Evolutionary conservation across 2,888 invertebrate species (phyloP).

Genomic region (Nemoura dubitans): DNA sequence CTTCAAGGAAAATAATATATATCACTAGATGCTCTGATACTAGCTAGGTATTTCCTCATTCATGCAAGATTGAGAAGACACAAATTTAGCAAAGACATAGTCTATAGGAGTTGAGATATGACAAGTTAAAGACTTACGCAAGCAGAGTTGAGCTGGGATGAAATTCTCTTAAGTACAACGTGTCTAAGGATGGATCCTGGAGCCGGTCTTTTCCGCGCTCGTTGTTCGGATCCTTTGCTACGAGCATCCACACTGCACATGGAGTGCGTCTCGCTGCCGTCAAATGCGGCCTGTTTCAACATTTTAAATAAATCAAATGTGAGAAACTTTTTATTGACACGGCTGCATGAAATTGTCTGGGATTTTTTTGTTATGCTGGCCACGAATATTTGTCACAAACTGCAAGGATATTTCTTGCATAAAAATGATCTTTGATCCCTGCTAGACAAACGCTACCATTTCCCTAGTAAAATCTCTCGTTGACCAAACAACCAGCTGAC

Average conservation of each 20-base stretch:
- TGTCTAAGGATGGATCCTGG: conserved; percentile 77
- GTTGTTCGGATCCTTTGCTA: conserved; percentile 60
- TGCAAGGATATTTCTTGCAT: no score
- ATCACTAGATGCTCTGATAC: no score
- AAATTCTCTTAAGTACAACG: conserved; percentile 85
- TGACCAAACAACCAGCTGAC: no score
- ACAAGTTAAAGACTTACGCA: conserved; percentile 67
- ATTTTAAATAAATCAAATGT: background rate
- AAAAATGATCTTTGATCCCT: no score
- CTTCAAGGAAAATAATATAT: no score
- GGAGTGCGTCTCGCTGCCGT: conserved; percentile 62
- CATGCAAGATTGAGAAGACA: no score
- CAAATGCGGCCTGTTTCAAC: conserved; percentile 48
- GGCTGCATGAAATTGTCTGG: no score
- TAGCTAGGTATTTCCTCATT: no score
- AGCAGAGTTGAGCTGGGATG: conserved; percentile 87
- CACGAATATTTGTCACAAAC: no score
- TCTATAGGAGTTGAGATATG: conserved; percentile 28
- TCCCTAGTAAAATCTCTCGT: no score
- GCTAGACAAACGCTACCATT: no score
- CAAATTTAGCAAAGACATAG: conserved; percentile 37
- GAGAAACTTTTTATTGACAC: background rate
- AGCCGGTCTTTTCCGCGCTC: conserved; percentile 58
- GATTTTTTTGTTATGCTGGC: no score
- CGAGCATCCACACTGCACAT: conserved; percentile 59